Base-by-base conservation (phyloP, 2,797 vertebrate species). In the Pipistrellus pygmaeus region DNA sequence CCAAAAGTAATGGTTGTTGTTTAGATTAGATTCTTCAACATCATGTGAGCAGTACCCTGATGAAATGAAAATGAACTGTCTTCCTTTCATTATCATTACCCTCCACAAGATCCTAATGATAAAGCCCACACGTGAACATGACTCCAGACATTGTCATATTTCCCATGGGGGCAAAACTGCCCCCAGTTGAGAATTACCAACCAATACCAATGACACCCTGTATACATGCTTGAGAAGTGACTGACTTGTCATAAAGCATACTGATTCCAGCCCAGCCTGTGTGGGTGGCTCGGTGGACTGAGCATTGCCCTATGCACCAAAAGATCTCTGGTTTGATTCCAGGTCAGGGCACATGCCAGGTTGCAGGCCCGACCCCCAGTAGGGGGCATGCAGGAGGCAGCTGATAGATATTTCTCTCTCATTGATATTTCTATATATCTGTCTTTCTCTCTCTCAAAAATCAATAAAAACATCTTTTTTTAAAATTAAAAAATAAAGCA, bases 191-290 rank as follows among this genome's bases (percentile, higher is more conserved):
- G 35, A 96, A 85, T 64, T 81, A 95, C 30, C 66, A 90, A 95
- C 73, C 57, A 93, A 0, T 38, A 83, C 15, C 60, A 17, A 92
- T 32, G 68, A 90, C 27, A 62, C 30, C 23, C 51, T 30, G 55
- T 48, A 41, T 41, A 84, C n/a, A 68, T 77, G 69, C 69, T 80
- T 68, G 68, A 92, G 25, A 96, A 78, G 41, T 81, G 69, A 94
- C 20, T 66, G 13, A 48, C 21, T 35, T 44, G 25, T 90, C 73
- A 93, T 60, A 85, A 96, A 90, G 60, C 25, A 32, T 46, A 88
- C 32, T 23, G 4, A 90, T 78, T 92, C 32, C 44, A 96, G 62
- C 62, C 27, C 7, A 6, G 62, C 27, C 6, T 0, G 62, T 64
- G 25, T n/a, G 60, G 60, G 25, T n/a, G 60, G 60, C 30, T n/a